phyloP scores from a whole-genome alignment of 2,113 vertebrate genomes.

The Parus major region DNA sequence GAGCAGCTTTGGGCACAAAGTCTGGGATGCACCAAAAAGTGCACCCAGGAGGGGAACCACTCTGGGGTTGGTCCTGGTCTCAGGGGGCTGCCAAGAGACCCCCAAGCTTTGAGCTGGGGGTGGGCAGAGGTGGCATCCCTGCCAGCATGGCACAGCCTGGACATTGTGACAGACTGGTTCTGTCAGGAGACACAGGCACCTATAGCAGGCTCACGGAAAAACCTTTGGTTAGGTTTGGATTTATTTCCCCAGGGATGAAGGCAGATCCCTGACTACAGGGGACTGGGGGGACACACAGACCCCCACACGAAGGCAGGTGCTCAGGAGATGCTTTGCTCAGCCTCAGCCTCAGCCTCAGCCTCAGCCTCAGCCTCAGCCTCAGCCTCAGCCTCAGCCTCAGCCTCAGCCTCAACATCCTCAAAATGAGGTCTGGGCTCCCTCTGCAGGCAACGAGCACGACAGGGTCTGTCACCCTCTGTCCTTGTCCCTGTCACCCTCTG shows the following conservation, averaged over 20 bases:
- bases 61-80: background rate
- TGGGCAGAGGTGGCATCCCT: background rate
- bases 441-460: conserved; percentile 6
- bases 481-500: background rate
- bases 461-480: background rate
- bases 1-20: background rate
- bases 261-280: background rate
- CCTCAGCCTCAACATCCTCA: background rate
- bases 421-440: conserved; percentile 31
- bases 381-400: background rate
- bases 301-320: accelerated
- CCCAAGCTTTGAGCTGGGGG: background rate
- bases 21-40: background rate
- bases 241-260: background rate
- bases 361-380: background rate
- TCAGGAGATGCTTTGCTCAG: background rate
- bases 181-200: background rate
- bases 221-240: background rate
- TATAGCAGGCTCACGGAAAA: background rate
- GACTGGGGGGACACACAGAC: background rate
- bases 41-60: background rate
- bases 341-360: background rate
- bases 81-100: background rate
- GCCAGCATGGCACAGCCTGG: background rate
- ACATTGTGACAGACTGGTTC: background rate